phyloP scores from a whole-genome alignment of 30 jellyfish, hydroid and myxozoan species.

The Sanderia malayensis region DNA sequence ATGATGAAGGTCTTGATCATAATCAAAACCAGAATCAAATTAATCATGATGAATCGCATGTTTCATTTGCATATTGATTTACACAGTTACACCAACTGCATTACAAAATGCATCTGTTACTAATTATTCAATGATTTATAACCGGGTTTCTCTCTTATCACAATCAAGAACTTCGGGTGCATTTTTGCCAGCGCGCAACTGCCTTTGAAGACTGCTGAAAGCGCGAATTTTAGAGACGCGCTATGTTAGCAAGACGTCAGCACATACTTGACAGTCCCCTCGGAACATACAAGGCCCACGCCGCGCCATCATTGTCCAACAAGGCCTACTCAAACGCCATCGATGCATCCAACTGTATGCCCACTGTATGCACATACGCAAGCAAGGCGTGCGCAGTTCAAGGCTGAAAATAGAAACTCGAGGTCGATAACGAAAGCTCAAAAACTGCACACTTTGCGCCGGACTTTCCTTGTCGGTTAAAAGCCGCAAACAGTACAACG shows the following conservation, averaged over 20 bases:
- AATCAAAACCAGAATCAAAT: no score
- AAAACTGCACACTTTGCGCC: background rate
- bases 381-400: background rate
- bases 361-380: no score
- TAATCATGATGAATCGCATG: no score
- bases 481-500: background rate
- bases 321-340: background rate
- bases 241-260: background rate
- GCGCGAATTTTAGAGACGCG: background rate
- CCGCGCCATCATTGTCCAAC: background rate
- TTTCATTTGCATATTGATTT: no score
- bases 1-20: no score
- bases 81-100: no score
- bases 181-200: background rate
- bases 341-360: background rate
- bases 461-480: conserved; percentile 2
- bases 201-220: background rate
- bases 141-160: background rate
- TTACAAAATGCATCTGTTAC: no score
- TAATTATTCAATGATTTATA: no score
- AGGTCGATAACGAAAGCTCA: background rate
- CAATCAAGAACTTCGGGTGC: background rate
- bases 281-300: background rate
- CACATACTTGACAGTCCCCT: background rate
- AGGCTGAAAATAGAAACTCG: background rate